Conservation (phyloP, 2,113 vertebrate species). For the Saccopteryx bilineata region DNA sequence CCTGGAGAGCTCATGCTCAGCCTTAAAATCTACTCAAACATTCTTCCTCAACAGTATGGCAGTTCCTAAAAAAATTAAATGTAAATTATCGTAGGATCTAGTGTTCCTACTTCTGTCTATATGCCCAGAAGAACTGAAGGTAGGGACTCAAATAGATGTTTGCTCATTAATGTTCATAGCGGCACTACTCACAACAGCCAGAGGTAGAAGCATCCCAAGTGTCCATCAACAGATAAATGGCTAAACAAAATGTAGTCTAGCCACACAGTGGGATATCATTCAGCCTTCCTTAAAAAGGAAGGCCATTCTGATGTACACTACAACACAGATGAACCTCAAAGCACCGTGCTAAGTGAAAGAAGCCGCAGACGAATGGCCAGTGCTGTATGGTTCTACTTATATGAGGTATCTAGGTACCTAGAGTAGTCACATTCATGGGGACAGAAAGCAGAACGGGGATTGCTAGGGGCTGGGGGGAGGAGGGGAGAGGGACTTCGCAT, state of each 20-base stretch:
- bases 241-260: neutral
- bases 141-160: neutral
- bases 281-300: neutral
- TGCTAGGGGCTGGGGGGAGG: neutral
- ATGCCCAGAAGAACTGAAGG: neutral
- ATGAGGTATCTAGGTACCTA: neutral
- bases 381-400: accelerated
- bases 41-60: neutral
- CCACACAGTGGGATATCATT: neutral
- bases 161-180: neutral
- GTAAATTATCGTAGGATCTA: neutral
- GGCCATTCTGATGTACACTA: neutral
- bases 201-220: neutral
- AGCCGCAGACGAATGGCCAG: neutral
- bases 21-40: constrained; percentile 25
- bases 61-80: neutral
- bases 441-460: neutral
- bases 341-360: neutral
- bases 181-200: neutral
- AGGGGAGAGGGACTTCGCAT: neutral
- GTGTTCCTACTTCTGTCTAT: too few species aligned
- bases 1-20: neutral
- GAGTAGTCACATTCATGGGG: accelerated
- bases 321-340: neutral
- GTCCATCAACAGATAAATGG: neutral